A percentile compares a stretch with the other conserved stretches of the same genome.
Conservation (phyloP, 2,888 invertebrate genomes). For the Amphipyra tragopoginis region DNA sequence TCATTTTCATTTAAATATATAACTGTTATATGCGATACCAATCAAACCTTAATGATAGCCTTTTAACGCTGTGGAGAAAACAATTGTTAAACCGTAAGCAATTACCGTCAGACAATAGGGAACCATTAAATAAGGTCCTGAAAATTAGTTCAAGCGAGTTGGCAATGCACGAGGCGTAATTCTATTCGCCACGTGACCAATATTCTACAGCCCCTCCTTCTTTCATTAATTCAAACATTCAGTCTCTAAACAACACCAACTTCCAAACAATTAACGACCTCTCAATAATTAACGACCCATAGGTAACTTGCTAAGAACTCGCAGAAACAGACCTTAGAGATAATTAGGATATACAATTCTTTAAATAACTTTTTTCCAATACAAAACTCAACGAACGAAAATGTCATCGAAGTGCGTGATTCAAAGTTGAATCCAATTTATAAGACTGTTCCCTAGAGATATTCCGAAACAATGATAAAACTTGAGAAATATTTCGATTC, state of each 20-base stretch:
- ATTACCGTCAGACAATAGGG: constrained; percentile 66
- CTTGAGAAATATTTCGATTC: constrained; percentile 78
- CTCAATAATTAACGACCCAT: constrained; percentile 71
- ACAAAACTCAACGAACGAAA: constrained; percentile 63
- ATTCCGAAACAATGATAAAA: constrained; percentile 85
- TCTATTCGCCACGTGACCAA: constrained; percentile 73
- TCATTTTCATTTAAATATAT: too few species aligned
- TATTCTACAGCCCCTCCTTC: constrained; percentile 70
- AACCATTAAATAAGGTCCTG: constrained; percentile 60
- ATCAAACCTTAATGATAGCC: constrained; percentile 1
- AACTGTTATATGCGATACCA: constrained; percentile 2
- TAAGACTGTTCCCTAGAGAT: constrained; percentile 84
- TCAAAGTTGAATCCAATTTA: constrained; percentile 87
- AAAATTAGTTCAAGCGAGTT: constrained; percentile 66
- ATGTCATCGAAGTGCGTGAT: constrained; percentile 75
- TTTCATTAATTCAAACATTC: constrained; percentile 79
- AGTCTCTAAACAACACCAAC: constrained; percentile 71
- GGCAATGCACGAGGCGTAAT: constrained; percentile 65
- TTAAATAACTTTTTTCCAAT: constrained; percentile 50
- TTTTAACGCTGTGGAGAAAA: constrained; percentile 13
- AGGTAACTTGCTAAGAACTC: constrained; percentile 59
- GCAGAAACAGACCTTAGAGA: constrained; percentile 37
- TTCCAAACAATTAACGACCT: constrained; percentile 79
- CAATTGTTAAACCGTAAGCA: constrained; percentile 45
- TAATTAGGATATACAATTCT: constrained; percentile 52